These are phyloP conservation scores for Drosophila nr. perissopoda DNA, from an alignment of 2,888 invertebrate species.

Conservation along the genomic window DNA sequence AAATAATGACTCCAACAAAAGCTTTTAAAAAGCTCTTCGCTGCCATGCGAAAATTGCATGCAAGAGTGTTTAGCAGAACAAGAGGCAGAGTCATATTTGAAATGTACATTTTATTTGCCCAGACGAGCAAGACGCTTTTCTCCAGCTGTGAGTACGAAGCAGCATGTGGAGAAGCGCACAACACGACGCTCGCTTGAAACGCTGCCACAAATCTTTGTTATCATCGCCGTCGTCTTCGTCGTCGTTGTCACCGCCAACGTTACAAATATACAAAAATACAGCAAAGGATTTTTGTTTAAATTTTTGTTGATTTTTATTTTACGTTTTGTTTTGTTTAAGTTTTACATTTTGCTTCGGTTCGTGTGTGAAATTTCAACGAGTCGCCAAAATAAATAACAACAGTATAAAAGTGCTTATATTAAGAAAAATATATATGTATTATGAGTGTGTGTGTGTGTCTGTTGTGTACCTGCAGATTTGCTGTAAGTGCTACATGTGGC, in stretches of 20 bases:
- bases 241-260: constrained; percentile 29
- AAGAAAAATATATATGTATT: constrained; percentile 8
- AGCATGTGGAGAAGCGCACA: constrained; percentile 76
- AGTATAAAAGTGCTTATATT: neutral
- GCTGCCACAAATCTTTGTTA: constrained; percentile 43
- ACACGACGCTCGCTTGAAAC: constrained; percentile 56
- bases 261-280: constrained; percentile 15
- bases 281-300: constrained; percentile 8
- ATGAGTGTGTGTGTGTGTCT: constrained; percentile 9
- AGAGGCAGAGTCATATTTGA: constrained; percentile 6
- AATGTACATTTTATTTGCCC: constrained; percentile 49
- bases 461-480: constrained; percentile 11
- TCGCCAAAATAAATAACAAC: constrained; percentile 16
- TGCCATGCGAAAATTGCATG: constrained; percentile 49
- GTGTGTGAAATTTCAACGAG: constrained; percentile 16
- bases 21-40: constrained; percentile 37
- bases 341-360: constrained; percentile 7
- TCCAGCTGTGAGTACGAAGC: constrained; percentile 72
- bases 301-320: constrained; percentile 25
- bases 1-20: constrained; percentile 36
- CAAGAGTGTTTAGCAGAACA: constrained; percentile 8
- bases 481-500: constrained; percentile 22
- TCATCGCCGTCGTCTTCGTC: constrained; percentile 24
- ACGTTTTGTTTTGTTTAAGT: constrained; percentile 14
- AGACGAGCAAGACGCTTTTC: constrained; percentile 58